Evolutionary conservation across 2,113 vertebrate genomes (phyloP), one percentile per base, ranked within the genome.

Genomic region (Thunnus maccoyii): DNA sequence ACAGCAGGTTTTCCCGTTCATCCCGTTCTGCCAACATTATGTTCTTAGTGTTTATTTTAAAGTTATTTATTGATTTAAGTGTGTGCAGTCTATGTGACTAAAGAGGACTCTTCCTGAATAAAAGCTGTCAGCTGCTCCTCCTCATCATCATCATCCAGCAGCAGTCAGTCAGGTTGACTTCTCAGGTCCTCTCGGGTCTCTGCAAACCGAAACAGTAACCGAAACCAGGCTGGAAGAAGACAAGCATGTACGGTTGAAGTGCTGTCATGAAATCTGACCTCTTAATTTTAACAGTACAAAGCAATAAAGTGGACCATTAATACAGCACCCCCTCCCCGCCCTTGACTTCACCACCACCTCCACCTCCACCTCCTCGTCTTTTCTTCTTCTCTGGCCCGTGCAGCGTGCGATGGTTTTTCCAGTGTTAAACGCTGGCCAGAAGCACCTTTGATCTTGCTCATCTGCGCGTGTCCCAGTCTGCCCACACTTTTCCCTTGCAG

Each of bases 341-440:
- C 36, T 41, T 41, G 36, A 41, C 36, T 41, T 41, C 36, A 41
- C 36, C 68, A 71, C 50, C 57, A 80, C 72, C 76, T 65, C 76
- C 66, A n/a, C 63, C 62, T 18, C 69, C 51, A 41, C 70, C 41
- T 46, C 46, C 48, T 20, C 75, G 66, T 68, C 85, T 86, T 64
- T 58, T 84, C 80, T 86, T 78, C 80, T 78, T 69, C 82, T 80
- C 77, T 76, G 82, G 74, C 52, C 62, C 65, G 10, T 56, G 62
- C 65, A 67, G 78, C 63, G 73, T 4, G 48, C 81, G 73, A 94
- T 92, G 91, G 68, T 77, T 93, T 94, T 93, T 92, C 93, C 93
- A 93, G 91, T 17, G 81, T 69, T 36, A 75, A 82, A 48, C 30
- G 52, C 20, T 52, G 60, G 84, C 88, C 86, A 93, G 91, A 79